These are phyloP conservation scores for Burhinus oedicnemus DNA, from an alignment of 2,113 vertebrate genomes.

Conservation along the genomic window DNA sequence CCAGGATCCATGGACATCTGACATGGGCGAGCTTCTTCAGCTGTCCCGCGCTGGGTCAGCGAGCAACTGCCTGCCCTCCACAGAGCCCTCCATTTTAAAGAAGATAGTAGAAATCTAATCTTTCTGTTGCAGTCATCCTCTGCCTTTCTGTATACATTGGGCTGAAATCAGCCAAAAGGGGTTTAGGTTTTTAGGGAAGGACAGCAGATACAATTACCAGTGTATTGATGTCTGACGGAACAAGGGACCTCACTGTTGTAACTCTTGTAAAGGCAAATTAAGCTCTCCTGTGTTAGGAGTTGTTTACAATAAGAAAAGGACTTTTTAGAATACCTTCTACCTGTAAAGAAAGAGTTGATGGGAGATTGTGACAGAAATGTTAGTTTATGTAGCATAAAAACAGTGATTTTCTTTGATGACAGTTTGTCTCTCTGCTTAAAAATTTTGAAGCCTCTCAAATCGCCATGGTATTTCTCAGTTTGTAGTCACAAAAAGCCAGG, in stretches of 20 bases:
- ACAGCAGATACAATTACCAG: neutral
- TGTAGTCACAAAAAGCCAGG: neutral
- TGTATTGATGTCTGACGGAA: neutral
- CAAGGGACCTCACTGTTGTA: neutral
- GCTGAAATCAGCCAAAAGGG: neutral
- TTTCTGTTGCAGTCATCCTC: neutral
- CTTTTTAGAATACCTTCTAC: neutral
- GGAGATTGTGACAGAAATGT: neutral
- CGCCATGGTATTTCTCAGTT: neutral
- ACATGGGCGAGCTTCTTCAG: neutral
- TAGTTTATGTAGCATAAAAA: neutral
- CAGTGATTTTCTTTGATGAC: neutral
- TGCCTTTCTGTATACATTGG: neutral
- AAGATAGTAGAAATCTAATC: neutral
- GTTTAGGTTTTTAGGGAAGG: neutral
- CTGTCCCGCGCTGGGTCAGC: neutral
- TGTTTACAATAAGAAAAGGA: neutral
- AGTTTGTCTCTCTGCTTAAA: neutral
- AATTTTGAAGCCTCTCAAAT: neutral
- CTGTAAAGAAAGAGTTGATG: neutral
- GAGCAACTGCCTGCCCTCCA: neutral
- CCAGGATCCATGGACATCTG: neutral
- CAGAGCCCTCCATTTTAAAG: neutral
- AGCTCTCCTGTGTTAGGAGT: neutral
- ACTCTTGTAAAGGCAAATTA: neutral